Evolutionary conservation across 2,888 invertebrate genomes (phyloP).

Genomic region (Metacarcinus magister): DNA sequence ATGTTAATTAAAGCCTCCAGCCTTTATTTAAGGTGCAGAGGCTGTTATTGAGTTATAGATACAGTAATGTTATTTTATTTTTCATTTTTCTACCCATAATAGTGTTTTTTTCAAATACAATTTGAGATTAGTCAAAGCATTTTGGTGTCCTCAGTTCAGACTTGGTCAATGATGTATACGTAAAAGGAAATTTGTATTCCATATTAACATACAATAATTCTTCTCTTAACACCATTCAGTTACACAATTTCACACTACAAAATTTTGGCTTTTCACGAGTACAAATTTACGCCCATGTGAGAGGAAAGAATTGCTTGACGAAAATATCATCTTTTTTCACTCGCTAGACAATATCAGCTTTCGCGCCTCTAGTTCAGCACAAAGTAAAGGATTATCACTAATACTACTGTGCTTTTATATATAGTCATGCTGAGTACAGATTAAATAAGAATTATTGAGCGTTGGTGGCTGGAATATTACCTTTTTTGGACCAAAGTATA

Average conservation of each 20-base stretch:
- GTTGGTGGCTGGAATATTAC: conserved; percentile 3
- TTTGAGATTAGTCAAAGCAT: conserved; percentile 10
- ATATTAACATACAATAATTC: background rate
- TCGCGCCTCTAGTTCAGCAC: conserved; percentile 67
- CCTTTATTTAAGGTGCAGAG: background rate
- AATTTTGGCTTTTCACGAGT: conserved; percentile 68
- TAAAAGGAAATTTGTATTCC: conserved; percentile 1
- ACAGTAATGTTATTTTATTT: conserved; percentile 3
- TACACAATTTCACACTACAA: conserved; percentile 13
- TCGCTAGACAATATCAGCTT: conserved; percentile 45
- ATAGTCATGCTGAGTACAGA: background rate
- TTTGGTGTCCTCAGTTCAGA: background rate
- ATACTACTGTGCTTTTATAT: background rate
- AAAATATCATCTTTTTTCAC: conserved; percentile 49
- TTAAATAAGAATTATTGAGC: background rate
- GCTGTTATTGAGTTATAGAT: conserved; percentile 31
- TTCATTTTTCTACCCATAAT: background rate
- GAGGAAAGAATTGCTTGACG: conserved; percentile 33
- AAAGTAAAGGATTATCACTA: conserved; percentile 57
- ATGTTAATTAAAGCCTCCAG: conserved; percentile 29
- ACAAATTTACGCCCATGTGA: conserved; percentile 65
- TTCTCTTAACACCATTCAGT: conserved; percentile 4
- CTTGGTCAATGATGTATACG: background rate
- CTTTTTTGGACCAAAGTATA: conserved; percentile 32
- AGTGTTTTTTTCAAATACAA: background rate